Conservation (phyloP, 2,888 invertebrate species). For the Poecilobothrus nobilitatus region DNA sequence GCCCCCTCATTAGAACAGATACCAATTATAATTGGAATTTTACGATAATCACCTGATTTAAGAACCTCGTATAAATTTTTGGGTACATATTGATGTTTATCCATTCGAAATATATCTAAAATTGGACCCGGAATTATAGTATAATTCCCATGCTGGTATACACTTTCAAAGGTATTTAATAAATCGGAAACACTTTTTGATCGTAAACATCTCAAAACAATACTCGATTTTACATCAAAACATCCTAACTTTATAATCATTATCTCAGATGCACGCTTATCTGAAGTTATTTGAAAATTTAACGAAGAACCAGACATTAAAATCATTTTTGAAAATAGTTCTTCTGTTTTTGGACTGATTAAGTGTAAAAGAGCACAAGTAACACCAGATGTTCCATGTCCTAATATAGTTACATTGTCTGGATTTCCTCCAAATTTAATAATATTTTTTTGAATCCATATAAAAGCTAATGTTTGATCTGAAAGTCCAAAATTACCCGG, state of each 20-base stretch:
- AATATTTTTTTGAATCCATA: conserved; percentile 71
- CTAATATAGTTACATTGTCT: conserved; percentile 67
- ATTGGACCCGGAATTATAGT: conserved; percentile 54
- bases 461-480: conserved; percentile 73
- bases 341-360: conserved; percentile 49
- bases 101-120: conserved; percentile 42
- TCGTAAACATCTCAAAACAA: conserved; percentile 55
- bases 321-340: conserved; percentile 57
- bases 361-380: conserved; percentile 60
- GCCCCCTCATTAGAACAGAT: conserved; percentile 59
- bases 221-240: conserved; percentile 43
- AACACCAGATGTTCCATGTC: conserved; percentile 69
- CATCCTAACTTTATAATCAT: conserved; percentile 48
- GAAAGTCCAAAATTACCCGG: conserved; percentile 79
- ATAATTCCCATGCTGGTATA: conserved; percentile 53
- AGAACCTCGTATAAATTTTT: conserved; percentile 42
- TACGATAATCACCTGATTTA: conserved; percentile 45
- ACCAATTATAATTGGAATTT: conserved; percentile 60
- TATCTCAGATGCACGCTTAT: conserved; percentile 41
- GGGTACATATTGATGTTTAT: conserved; percentile 39
- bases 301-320: conserved; percentile 53
- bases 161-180: conserved; percentile 50
- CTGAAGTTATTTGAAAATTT: conserved; percentile 26
- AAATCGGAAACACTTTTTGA: conserved; percentile 53
- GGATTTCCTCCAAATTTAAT: conserved; percentile 73